phyloP scores from a whole-genome alignment of 2,113 vertebrate genomes.

The Sterrhoptilus dennistouni region DNA sequence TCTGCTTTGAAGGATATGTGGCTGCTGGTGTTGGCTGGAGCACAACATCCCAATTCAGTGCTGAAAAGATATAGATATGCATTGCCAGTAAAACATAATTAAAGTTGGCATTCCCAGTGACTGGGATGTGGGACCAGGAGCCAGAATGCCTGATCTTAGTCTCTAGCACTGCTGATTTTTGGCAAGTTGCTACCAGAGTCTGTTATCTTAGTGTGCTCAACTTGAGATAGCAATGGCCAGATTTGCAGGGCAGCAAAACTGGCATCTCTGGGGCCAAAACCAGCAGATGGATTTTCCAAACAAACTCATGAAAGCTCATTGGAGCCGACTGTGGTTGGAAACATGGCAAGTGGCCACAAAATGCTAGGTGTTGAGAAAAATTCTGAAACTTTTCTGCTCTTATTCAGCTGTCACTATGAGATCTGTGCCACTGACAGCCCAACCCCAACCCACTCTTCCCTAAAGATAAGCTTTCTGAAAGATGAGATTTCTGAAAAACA shows the following conservation, averaged over 20 bases:
- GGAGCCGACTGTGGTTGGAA: neutral
- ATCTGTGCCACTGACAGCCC: neutral
- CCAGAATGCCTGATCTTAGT: conserved; percentile 5
- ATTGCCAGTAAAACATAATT: conserved; percentile 42
- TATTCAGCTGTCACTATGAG: neutral
- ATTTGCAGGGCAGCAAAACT: conserved; percentile 35
- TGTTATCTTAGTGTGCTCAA: neutral
- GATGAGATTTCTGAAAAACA: neutral
- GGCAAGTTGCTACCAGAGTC: neutral
- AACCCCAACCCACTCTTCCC: neutral
- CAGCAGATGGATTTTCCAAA: conserved; percentile 50
- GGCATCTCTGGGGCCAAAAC: conserved; percentile 7
- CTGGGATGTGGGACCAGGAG: neutral
- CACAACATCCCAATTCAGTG: neutral
- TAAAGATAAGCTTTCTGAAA: neutral
- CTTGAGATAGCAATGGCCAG: neutral
- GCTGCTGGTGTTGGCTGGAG: neutral
- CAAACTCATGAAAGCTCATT: neutral
- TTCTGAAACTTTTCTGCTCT: neutral
- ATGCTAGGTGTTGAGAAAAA: neutral
- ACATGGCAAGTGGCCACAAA: neutral
- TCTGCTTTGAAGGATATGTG: conserved; percentile 6
- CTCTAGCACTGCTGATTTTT: conserved; percentile 31
- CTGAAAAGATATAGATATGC: neutral
- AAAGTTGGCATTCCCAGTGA: conserved; percentile 27